Evolutionary conservation across 2,888 invertebrate species (phyloP), one percentile per base, ranked within the genome.

Genomic region (Cheilosia scutellata): DNA sequence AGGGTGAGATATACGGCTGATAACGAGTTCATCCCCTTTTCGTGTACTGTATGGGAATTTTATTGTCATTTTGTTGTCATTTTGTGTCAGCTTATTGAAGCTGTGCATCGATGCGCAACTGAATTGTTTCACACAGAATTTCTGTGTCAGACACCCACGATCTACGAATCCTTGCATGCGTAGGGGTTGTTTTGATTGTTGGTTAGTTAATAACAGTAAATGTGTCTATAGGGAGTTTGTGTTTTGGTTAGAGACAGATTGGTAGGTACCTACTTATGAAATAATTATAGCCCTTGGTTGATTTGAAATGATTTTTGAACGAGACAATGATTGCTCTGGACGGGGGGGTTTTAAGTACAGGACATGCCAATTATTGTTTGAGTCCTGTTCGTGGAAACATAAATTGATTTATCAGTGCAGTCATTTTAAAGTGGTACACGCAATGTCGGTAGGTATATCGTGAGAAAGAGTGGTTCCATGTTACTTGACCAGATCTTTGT

Each of bases 171-270:
- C 66, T 44, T 80, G 58, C 60, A 66, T 55, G 66, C 55, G 31
- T 68, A 76, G 80, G 70, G 86, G 86, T 86, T 82, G 82, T 82
- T 86, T 82, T 86, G 80, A 86, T 86, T 86, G 80, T 82, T 76
- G 80, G 76, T 66, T 58, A 68, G 66, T 77, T 72, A 68, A 77
- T 76, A 49, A 53, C 66, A 13, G 66, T 55, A 25, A 20, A 53
- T 29, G 33, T 57, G 44, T 27, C 20, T 33, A 7, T 33, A 49
- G 75, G 70, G 44, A 29, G 53, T 65, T 58, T 68, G 29, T 76
- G 75, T 66, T 65, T 2, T 49, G 60, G 33, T 1, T 47, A 47
- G 66, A 71, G 47, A 51, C 13, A 51, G 13, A 44, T 55, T 72
- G 29, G 29, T 29, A 29, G 29, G 29, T 29, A 29, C 29, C 2